Conservation (phyloP, 2,888 invertebrate species). For the Hipparchia sbordonii region DNA sequence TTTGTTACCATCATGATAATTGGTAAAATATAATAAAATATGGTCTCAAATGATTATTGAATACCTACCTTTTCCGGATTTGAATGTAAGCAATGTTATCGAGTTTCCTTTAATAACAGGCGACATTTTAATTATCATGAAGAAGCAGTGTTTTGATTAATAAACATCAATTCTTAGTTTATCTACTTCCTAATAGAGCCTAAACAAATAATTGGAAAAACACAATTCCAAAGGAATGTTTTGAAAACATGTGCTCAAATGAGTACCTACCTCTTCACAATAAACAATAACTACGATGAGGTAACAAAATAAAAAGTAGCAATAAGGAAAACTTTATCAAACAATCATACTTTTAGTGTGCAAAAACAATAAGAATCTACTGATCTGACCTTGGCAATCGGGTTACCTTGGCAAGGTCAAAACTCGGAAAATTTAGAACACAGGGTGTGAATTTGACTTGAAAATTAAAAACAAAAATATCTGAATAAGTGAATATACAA, state of each 20-base stretch:
- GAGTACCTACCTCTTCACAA: background rate
- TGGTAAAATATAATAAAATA: background rate
- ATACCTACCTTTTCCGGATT: conserved; percentile 3
- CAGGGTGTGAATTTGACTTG: background rate
- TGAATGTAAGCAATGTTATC: background rate
- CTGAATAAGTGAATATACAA: too few relatives aligned
- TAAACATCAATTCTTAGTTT: too few relatives aligned
- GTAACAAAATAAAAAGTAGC: background rate
- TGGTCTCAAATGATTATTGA: conserved; percentile 2
- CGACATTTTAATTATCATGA: too few relatives aligned
- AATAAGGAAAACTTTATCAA: conserved; percentile 3
- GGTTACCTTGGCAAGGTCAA: background rate
- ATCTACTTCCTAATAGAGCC: too few relatives aligned
- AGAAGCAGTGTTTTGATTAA: too few relatives aligned
- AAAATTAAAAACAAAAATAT: background rate
- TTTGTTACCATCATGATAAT: background rate
- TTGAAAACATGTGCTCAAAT: background rate
- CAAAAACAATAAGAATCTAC: background rate
- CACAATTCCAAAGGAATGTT: too few relatives aligned
- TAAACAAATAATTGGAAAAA: too few relatives aligned
- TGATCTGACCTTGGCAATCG: background rate
- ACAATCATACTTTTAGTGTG: background rate
- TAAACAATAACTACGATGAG: background rate
- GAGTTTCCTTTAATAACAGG: background rate
- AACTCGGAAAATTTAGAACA: background rate